A percentile compares a stretch with the other conserved stretches of the same genome.
These are phyloP conservation scores for Epiblema foenella DNA, from an alignment of 2,888 invertebrate genomes.

Conservation along the genomic window DNA sequence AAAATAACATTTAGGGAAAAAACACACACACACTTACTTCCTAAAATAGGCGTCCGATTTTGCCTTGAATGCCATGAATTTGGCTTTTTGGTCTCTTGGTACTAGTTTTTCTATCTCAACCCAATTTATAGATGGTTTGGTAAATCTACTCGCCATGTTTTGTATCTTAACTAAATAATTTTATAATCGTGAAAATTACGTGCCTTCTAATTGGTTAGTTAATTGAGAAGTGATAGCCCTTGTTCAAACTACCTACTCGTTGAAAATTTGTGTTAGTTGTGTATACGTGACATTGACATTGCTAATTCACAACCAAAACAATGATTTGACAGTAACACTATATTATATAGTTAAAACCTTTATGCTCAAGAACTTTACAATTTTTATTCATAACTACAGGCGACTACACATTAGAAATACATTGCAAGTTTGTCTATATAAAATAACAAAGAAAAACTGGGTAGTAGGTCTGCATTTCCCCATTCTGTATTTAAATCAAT, in stretches of 20 bases:
- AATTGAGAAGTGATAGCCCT: too few relatives aligned
- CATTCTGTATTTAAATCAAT: too few relatives aligned
- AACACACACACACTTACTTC: conserved; percentile 54
- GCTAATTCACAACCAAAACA: not conserved
- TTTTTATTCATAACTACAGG: too few relatives aligned
- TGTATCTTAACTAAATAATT: conserved; percentile 3
- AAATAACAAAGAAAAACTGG: too few relatives aligned
- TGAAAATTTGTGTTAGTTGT: not conserved
- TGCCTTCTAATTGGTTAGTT: not conserved
- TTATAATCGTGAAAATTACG: not conserved
- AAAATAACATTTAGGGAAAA: not conserved
- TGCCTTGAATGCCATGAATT: conserved; percentile 69
- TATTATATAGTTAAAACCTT: not conserved
- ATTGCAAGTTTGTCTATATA: too few relatives aligned
- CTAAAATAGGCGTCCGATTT: conserved; percentile 70
- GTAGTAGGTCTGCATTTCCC: too few relatives aligned
- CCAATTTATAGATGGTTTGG: conserved; percentile 69
- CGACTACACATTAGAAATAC: too few relatives aligned
- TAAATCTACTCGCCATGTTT: conserved; percentile 68
- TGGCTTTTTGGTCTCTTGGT: conserved; percentile 61
- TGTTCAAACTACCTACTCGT: not conserved
- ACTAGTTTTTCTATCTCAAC: conserved; percentile 65
- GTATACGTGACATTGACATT: conserved; percentile 2
- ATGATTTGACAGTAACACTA: not conserved
- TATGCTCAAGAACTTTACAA: not conserved